A percentile compares a stretch with the other conserved stretches of the same genome.
phyloP scores from a whole-genome alignment of 2,888 invertebrate species.

The Apamea monoglypha region DNA sequence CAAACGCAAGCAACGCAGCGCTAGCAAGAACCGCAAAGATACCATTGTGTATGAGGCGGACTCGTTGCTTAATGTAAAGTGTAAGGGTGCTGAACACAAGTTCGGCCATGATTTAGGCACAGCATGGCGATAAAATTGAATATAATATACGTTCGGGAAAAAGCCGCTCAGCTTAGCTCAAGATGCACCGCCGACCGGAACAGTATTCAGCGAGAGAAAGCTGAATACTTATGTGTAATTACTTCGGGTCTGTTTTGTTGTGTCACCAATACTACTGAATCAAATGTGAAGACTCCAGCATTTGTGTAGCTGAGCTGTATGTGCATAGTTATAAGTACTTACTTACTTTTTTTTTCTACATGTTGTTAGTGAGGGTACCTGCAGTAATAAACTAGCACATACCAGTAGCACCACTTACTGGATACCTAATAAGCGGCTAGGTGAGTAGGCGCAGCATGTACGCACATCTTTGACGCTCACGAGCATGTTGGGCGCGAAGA shows the following conservation, averaged over 20 bases:
- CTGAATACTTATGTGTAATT: not conserved
- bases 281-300: not conserved
- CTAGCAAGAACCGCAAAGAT: not conserved
- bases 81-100: not conserved
- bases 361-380: too few species aligned
- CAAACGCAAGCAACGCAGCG: not conserved
- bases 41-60: not conserved
- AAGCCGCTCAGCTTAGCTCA: not conserved
- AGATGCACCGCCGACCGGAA: not conserved
- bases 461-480: constrained; percentile 91
- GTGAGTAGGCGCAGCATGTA: not conserved
- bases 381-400: too few species aligned
- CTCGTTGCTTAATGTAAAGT: not conserved
- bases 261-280: not conserved
- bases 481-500: constrained; percentile 88
- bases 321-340: too few species aligned
- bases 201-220: not conserved
- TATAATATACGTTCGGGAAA: not conserved
- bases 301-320: too few species aligned
- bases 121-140: not conserved
- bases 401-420: not conserved
- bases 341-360: too few species aligned
- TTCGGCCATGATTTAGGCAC: not conserved
- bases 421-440: not conserved
- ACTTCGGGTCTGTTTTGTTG: not conserved